Evolutionary conservation across 2,797 vertebrate genomes (phyloP), one percentile per base, ranked within the genome.

Genomic region (Pantherophis vulpinus): DNA sequence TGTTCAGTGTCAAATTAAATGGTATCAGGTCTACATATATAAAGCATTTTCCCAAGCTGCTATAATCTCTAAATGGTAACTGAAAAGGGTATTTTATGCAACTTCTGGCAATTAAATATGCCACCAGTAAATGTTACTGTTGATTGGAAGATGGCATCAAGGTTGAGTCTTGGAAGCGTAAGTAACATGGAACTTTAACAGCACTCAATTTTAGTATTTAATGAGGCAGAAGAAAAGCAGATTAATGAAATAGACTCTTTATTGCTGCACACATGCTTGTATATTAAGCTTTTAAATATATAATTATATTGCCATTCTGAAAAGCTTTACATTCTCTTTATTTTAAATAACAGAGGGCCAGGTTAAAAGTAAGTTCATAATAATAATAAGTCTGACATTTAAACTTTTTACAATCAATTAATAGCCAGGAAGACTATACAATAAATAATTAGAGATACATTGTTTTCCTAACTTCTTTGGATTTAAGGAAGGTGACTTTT

Each of bases 211-310:
- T 11, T 74, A 51, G 63, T 94, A 96, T 18, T 25, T 93, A 70
- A 96, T 20, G 94, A 56, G 90, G 25, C 89, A 88, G 29, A 89
- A 83, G n/a, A 58, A 60, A 91, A 60, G 86, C 58, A 94, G 51
- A 91, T 91, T 93, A 95, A 94, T 95, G 94, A 97, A 97, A 95
- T 97, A 96, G 89, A 97, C 8, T 93, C 96, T 98, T 97, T 98
- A 97, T 98, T 98, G 95, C 95, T 97, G 96, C 96, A 95, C 94
- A 92, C 93, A 96, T 95, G 94, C 95, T 90, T 93, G 90, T 94
- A 95, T 54, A 29, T 95, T 96, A 96, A 93, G 91, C 92, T 95
- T 95, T 95, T 96, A 97, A 96, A 97, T 94, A 95, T 94, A 93
- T 93, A 94, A 92, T 93, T 90, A 93, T 95, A 96, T 90, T 25